Base-by-base conservation (phyloP, 2,888 invertebrate genomes). In the Tinea semifulvella region DNA sequence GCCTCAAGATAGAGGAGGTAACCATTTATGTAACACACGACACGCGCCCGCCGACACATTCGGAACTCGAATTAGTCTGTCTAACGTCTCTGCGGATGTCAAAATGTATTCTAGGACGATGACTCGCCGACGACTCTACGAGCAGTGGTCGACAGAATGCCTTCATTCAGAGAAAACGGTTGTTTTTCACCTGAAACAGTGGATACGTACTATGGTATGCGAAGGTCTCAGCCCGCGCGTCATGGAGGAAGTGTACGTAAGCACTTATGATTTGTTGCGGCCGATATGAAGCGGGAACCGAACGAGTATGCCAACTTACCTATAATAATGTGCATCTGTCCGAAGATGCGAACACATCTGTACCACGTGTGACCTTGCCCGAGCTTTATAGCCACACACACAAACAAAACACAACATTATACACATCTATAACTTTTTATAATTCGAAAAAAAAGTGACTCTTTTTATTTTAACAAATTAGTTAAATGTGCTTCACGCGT, bases 1-100 rank as follows among this genome's bases (percentile, higher is more conserved):
- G 82, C 77, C 83, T 86, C 79, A 87, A 86, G 82, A 88, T 88
- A 70, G 84, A 88, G 82, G 88, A 88, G 85, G 88, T 88, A 85
- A 85, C 61, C 63, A 55, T 69, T 72, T 76, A 75, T 68, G 69
- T 73, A 74, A 72, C 63, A 57, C 57, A 73, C 63, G 57, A 56
- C 61, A 63, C 63, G 67, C 70, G 65, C 67, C 68, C 70, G 36
- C 43, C 46, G 43, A 35, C 46, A 43, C 40, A 10, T 18, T 27
- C 11, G 6, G 20, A 20, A 42, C 20, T 44, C 16, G 39, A 44
- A 40, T 39, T 45, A 31, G 10, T 27, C n/a, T n/a, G n/a, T n/a
- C n/a, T n/a, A 36, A 36, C 2, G 18, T 10, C 18, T 18, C 28
- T n/a, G n/a, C 36, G 36, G 36, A 36, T 36, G 36, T 36, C 13